Percentiles rank a stretch among this genome's conserved stretches.
Evolutionary conservation across 2,888 invertebrate species (phyloP).

Genomic region (Melanophora roralis): DNA sequence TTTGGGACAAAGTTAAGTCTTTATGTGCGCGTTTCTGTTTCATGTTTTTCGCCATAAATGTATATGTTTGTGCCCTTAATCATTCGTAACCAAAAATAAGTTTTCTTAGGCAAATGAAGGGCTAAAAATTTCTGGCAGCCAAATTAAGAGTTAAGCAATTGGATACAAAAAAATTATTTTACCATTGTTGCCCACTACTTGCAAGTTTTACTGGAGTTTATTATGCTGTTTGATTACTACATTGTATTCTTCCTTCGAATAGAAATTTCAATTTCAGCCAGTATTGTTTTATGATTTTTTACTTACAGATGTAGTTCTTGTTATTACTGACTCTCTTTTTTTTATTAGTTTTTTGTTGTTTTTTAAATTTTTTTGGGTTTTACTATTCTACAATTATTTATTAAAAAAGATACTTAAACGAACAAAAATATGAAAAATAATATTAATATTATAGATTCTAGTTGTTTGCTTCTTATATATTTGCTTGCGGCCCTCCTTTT

Average conservation of each 20-base stretch:
- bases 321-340: constrained; percentile 26
- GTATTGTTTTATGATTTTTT: constrained; percentile 30
- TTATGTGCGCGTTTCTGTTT: constrained; percentile 3
- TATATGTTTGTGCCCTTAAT: constrained; percentile 1
- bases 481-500: neutral
- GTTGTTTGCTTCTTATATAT: constrained; percentile 11
- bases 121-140: constrained; percentile 27
- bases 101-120: neutral
- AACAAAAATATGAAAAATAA: too few relatives aligned
- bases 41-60: neutral
- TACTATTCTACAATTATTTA: constrained; percentile 2
- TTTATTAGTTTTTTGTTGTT: constrained; percentile 50
- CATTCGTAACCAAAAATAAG: neutral
- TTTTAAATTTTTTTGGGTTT: constrained; percentile 53
- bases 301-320: neutral
- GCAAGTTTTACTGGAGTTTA: constrained; percentile 21
- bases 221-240: constrained; percentile 2
- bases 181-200: constrained; percentile 15
- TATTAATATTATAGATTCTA: constrained; percentile 4
- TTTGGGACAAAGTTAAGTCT: neutral
- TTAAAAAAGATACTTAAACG: neutral
- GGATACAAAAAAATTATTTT: neutral
- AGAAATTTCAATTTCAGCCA: constrained; percentile 53
- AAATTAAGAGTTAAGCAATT: constrained; percentile 13
- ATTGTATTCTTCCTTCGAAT: neutral